Base-by-base conservation (phyloP, 2,113 vertebrate species). In the Paratilapia polleni region DNA sequence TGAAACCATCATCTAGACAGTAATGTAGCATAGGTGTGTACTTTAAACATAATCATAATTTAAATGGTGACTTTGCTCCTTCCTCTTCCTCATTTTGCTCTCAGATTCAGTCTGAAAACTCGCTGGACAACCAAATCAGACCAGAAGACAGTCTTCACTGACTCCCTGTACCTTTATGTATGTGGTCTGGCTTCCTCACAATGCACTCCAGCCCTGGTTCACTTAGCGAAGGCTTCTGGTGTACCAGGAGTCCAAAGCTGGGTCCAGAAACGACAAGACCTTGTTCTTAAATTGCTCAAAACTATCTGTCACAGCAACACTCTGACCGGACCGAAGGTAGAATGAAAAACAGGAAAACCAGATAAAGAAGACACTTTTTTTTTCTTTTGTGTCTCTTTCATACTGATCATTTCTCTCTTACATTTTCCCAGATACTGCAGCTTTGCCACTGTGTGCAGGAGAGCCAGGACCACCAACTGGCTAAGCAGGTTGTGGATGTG, bases 361-460 rank as follows among this genome's bases (percentile, higher is more conserved):
- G n/a, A 78, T 58, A 2, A 14, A n/a, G 0, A 20, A n/a, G 10
- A 20, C 2, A 14, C 13, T 2, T 15, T 59, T 28, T 28, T 14
- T 17, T 22, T n/a, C 1, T n/a, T 64, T 73, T 38, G 1, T 61
- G 9, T 77, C n/a, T 63, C 6, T 76, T 8, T 43, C n/a, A 43
- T 36, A 14, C 19, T 61, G 8, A 80, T 56, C 3, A 31, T 15
- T 58, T 24, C 5, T 3, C 11, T 62, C 4, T 15, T 1, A 17
- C 38, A 8, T 82, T 20, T 43, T 34, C 2, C 6, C 59, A 94
- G 94, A 52, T 98, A 15, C 78, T 97, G 2, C 96, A 98, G 87
- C 94, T 99, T 75, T 98, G 97, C 79, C 96, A 96, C 66, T 98
- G 95, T 43, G 91, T 96, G 1, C 94, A 95, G 24, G 98, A 99